Evolutionary conservation across 2,797 vertebrate genomes (phyloP).

Genomic region (Galaxias olidus): DNA sequence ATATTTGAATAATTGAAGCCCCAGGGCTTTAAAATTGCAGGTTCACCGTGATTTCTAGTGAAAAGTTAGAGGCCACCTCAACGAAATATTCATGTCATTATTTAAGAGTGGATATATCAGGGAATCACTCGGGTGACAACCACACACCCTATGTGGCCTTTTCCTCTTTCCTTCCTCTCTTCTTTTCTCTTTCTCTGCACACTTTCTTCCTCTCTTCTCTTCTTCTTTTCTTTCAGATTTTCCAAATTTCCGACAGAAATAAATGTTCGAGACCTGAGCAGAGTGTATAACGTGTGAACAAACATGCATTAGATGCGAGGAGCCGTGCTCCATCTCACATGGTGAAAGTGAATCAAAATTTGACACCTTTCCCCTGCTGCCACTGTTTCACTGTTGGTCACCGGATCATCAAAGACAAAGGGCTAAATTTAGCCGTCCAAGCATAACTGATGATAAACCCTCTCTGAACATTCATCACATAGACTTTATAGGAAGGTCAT

Average conservation of each 20-base stretch:
- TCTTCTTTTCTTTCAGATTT: neutral
- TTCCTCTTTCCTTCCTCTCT: neutral
- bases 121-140: conserved; percentile 36
- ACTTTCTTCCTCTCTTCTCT: conserved; percentile 1
- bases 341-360: conserved; percentile 67
- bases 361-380: conserved; percentile 61
- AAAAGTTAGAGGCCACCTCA: conserved; percentile 60
- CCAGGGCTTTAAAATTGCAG: conserved; percentile 73
- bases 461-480: conserved; percentile 34
- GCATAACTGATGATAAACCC: conserved; percentile 45
- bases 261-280: conserved; percentile 13
- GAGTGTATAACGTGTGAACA: neutral
- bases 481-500: conserved; percentile 12
- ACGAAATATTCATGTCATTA: conserved; percentile 74
- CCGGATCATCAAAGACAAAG: conserved; percentile 47
- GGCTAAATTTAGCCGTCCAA: conserved; percentile 47
- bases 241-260: conserved; percentile 10
- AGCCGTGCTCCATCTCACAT: conserved; percentile 51
- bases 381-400: conserved; percentile 54
- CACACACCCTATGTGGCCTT: conserved; percentile 13
- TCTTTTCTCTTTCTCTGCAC: conserved; percentile 10
- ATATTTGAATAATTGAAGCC: conserved; percentile 79
- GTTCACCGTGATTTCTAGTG: conserved; percentile 64
- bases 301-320: neutral
- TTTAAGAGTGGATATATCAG: conserved; percentile 62